These are phyloP conservation scores for Merops nubicus DNA, from an alignment of 2,113 vertebrate species.

Conservation along the genomic window DNA sequence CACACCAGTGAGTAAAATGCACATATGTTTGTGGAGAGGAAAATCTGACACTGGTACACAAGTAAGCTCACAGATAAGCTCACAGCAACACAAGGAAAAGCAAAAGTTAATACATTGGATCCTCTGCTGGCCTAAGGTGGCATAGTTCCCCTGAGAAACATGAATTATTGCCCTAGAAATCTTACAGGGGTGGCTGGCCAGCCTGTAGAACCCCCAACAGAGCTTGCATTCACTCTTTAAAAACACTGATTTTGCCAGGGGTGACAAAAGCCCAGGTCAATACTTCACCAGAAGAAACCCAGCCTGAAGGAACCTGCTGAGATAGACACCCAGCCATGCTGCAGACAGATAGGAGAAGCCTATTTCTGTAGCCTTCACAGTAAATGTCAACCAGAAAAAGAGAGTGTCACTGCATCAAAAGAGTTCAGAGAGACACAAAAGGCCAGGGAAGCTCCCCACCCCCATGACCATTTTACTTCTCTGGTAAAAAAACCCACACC, in stretches of 20 bases:
- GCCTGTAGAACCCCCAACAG: fast-evolving
- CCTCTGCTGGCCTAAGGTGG: not conserved
- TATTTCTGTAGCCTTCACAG: not conserved
- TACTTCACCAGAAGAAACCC: not conserved
- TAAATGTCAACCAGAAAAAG: not conserved
- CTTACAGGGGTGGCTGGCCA: not conserved
- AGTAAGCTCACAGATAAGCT: not conserved
- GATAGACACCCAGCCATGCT: not conserved
- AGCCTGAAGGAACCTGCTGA: not conserved
- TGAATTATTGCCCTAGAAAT: not conserved
- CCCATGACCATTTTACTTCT: no score
- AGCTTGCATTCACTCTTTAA: not conserved
- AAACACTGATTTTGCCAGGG: not conserved
- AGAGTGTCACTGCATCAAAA: not conserved
- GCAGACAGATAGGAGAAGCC: not conserved
- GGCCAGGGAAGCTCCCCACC: not conserved
- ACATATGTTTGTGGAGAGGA: not conserved
- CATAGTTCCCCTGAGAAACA: not conserved
- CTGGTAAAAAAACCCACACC: not conserved
- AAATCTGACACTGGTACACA: not conserved
- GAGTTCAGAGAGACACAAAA: not conserved
- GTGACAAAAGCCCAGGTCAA: not conserved
- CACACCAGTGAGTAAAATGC: not conserved
- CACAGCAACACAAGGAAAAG: not conserved
- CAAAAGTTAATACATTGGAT: not conserved